Percentiles rank a stretch among this genome's conserved stretches.
Evolutionary conservation across 2,113 vertebrate species (phyloP).

Genomic region (Myrmophylax atrothorax): DNA sequence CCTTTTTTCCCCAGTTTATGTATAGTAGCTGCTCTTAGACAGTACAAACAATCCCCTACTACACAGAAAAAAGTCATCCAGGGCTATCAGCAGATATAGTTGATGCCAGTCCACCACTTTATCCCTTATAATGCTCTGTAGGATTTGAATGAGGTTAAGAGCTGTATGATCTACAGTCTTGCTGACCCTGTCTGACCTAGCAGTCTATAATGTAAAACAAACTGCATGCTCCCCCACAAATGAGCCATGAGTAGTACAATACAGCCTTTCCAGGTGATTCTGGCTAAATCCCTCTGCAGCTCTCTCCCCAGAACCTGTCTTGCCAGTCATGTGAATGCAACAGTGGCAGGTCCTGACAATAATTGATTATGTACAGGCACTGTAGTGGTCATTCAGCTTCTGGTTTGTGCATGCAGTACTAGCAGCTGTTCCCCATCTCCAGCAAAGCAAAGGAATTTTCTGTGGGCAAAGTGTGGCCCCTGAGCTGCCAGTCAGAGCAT

Average conservation of each 20-base stretch:
- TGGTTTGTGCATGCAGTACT: neutral
- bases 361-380: slow-evolving; percentile 39
- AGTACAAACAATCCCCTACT: neutral
- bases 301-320: neutral
- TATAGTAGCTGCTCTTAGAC: neutral
- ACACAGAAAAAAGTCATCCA: neutral
- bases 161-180: slow-evolving; percentile 1
- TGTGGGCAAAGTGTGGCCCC: neutral
- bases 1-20: neutral
- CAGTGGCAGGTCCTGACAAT: neutral
- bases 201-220: slow-evolving; percentile 8
- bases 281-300: neutral
- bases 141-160: neutral
- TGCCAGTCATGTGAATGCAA: neutral
- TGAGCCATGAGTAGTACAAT: neutral
- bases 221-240: neutral
- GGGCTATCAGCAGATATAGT: neutral
- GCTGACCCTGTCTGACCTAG: slow-evolving; percentile 17
- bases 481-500: slow-evolving; percentile 5
- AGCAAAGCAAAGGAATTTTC: slow-evolving; percentile 48
- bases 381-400: slow-evolving; percentile 14
- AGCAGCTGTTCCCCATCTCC: slow-evolving; percentile 53
- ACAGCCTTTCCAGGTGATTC: slow-evolving; percentile 24
- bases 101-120: neutral
- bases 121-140: neutral